These are phyloP conservation scores for Sparus aurata DNA, from an alignment of 2,797 vertebrate species.

Conservation along the genomic window DNA sequence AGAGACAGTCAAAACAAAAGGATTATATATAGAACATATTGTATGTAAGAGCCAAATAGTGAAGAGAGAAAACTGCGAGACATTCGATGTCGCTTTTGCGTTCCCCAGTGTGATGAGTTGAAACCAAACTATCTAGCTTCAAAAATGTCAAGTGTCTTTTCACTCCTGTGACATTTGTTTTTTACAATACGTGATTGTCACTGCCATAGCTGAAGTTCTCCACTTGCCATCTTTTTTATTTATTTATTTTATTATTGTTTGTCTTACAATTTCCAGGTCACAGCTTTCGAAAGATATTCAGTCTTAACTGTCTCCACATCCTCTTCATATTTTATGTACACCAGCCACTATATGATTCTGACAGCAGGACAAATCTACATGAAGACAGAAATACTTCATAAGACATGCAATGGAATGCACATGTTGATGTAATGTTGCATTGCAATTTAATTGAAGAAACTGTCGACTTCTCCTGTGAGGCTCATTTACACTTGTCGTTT, in stretches of 20 bases:
- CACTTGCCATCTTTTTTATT: neutral
- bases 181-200: neutral
- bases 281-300: neutral
- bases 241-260: no score
- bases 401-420: no score
- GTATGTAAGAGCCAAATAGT: neutral
- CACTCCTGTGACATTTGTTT: neutral
- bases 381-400: neutral
- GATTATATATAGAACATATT: neutral
- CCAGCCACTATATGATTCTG: no score
- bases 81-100: neutral
- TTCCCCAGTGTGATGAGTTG: neutral
- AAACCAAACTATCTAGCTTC: conserved; percentile 5
- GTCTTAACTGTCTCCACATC: neutral
- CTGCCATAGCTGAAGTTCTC: neutral
- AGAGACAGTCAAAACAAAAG: neutral
- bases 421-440: no score
- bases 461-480: no score
- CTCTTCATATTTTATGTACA: neutral
- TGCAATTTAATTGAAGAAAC: no score
- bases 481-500: neutral
- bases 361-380: neutral
- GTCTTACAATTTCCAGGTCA: neutral
- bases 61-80: neutral
- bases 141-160: conserved; percentile 13